Conservation (phyloP, 2,888 invertebrate genomes). For the Crocallis elinguaria region DNA sequence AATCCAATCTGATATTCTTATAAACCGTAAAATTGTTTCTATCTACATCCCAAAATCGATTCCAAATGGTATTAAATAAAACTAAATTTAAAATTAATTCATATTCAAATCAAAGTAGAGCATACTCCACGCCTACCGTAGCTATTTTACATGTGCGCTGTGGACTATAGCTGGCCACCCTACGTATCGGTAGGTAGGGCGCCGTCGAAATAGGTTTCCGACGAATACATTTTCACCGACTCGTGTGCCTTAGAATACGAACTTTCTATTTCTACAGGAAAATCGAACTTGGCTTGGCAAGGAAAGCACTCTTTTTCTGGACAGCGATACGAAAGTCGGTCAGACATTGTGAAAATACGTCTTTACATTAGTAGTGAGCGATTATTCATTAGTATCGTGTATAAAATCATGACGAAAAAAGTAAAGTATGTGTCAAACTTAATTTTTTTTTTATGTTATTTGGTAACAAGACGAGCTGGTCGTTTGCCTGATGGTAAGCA, state of each 20-base stretch:
- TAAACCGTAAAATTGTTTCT: too few species aligned
- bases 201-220: slow-evolving; percentile 75
- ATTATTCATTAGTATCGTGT: background rate
- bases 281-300: slow-evolving; percentile 47
- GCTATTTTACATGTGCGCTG: slow-evolving; percentile 83
- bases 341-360: background rate
- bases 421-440: too few species aligned
- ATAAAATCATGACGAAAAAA: too few species aligned
- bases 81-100: background rate
- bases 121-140: slow-evolving; percentile 51
- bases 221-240: slow-evolving; percentile 76
- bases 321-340: slow-evolving; percentile 18
- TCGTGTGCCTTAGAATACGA: slow-evolving; percentile 66
- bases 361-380: slow-evolving; percentile 6
- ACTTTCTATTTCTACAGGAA: slow-evolving; percentile 63
- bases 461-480: too few species aligned
- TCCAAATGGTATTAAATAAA: background rate
- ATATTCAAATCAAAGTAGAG: slow-evolving; percentile 57
- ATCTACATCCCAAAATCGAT: too few species aligned
- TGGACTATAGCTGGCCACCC: slow-evolving; percentile 76
- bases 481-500: too few species aligned
- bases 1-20: too few species aligned
- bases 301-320: slow-evolving; percentile 53
- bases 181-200: slow-evolving; percentile 79
- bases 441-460: too few species aligned